Conservation (phyloP, 2,888 invertebrate species). For the Unio delphinus region DNA sequence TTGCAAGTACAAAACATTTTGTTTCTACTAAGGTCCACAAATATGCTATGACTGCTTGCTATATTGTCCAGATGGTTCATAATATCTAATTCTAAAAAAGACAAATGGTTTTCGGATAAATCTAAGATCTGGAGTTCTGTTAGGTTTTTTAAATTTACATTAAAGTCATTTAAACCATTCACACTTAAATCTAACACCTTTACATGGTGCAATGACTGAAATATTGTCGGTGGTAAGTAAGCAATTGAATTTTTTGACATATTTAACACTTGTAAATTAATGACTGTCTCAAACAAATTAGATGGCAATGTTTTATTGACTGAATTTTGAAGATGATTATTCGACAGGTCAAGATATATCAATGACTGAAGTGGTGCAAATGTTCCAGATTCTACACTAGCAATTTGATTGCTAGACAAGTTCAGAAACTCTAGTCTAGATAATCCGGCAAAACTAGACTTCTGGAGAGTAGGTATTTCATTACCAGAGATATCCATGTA, state of each 20-base stretch:
- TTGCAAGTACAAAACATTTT: slow-evolving; percentile 23
- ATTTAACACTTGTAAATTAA: slow-evolving; percentile 8
- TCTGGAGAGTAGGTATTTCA: slow-evolving; percentile 11
- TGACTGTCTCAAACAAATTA: slow-evolving; percentile 7
- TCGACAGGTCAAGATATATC: slow-evolving; percentile 12
- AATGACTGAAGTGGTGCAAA: slow-evolving; percentile 16
- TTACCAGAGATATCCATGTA: slow-evolving; percentile 26
- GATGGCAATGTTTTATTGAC: slow-evolving; percentile 6
- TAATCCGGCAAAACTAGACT: slow-evolving; percentile 13
- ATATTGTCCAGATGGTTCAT: slow-evolving; percentile 6
- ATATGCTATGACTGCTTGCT: slow-evolving; percentile 3
- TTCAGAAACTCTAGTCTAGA: slow-evolving; percentile 12
- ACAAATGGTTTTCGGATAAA: slow-evolving; percentile 17
- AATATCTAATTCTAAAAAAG: slow-evolving; percentile 3
- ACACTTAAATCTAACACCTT: slow-evolving; percentile 13
- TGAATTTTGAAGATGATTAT: slow-evolving; percentile 20
- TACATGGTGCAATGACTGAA: slow-evolving; percentile 4
- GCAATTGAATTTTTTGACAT: slow-evolving; percentile 17
- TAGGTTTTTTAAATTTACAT: slow-evolving; percentile 6
- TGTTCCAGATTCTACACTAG: slow-evolving; percentile 9
- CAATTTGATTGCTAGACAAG: slow-evolving; percentile 25
- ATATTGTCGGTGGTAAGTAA: slow-evolving; percentile 7
- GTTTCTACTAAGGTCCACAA: slow-evolving; percentile 15
- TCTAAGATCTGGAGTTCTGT: slow-evolving; percentile 11
- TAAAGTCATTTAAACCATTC: slow-evolving; percentile 19